phyloP scores from a whole-genome alignment of 1,140 invertebrate genomes.

The Dreissena rostriformis region DNA sequence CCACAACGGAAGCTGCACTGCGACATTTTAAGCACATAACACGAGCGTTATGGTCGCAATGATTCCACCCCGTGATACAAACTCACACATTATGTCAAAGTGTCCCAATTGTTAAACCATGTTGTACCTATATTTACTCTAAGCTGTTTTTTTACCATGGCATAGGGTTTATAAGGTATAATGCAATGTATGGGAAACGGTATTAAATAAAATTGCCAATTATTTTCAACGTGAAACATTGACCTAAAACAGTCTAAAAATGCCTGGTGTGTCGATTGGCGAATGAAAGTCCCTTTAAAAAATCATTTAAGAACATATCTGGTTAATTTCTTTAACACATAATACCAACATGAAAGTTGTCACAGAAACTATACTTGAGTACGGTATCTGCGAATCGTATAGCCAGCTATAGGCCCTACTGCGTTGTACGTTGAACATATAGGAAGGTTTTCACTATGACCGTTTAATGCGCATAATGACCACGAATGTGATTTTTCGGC shows the following conservation, averaged over 20 bases:
- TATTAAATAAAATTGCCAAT: conserved; percentile 46
- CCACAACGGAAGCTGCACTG: too few relatives aligned
- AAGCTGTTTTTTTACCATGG: too few relatives aligned
- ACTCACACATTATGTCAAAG: too few relatives aligned
- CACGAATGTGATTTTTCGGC: conserved; percentile 33
- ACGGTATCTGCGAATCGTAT: conserved; percentile 65
- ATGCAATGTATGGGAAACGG: conserved; percentile 31
- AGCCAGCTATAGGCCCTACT: conserved; percentile 36
- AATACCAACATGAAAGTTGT: conserved; percentile 35
- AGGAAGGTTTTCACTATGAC: conserved; percentile 62
- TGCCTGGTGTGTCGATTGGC: conserved; percentile 70
- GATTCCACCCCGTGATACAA: too few relatives aligned
- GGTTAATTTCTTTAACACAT: conserved; percentile 1
- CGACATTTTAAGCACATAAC: too few relatives aligned
- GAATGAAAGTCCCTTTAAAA: conserved; percentile 75
- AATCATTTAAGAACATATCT: conserved; percentile 58
- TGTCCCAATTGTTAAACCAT: too few relatives aligned
- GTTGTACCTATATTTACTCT: too few relatives aligned
- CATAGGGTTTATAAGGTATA: conserved; percentile 19
- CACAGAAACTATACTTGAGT: conserved; percentile 59
- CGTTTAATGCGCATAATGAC: conserved; percentile 45
- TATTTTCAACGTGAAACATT: conserved; percentile 67
- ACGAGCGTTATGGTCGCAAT: too few relatives aligned
- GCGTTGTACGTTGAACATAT: conserved; percentile 55
- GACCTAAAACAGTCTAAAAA: conserved; percentile 76